phyloP scores from a whole-genome alignment of 2,797 vertebrate genomes.

The Gadopsis marmoratus region DNA sequence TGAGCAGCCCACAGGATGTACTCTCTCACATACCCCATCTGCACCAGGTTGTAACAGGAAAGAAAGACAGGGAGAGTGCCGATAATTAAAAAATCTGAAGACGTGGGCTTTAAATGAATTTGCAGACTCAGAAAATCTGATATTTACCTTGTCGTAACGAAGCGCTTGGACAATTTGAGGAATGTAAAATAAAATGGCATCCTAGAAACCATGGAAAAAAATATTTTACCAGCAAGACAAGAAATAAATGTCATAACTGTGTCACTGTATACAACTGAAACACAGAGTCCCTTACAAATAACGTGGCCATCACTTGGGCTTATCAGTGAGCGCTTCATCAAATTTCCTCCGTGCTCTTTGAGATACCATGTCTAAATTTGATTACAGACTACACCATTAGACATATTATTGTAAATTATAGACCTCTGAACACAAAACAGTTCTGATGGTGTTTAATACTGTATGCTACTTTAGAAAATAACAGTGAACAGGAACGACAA shows the following conservation, averaged over 20 bases:
- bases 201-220: slow-evolving; percentile 79
- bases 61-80: not conserved
- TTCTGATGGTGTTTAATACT: not conserved
- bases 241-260: not conserved
- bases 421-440: not conserved
- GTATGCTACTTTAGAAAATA: not conserved
- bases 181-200: slow-evolving; percentile 98
- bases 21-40: slow-evolving; percentile 98
- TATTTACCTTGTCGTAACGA: slow-evolving; percentile 94
- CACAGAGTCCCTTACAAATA: not conserved
- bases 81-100: not conserved
- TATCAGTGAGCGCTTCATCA: not conserved
- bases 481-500: not conserved
- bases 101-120: not conserved
- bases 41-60: not conserved
- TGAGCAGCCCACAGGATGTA: slow-evolving; percentile 97
- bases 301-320: not conserved
- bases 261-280: not conserved
- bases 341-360: not conserved
- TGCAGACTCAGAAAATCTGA: not conserved
- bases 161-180: slow-evolving; percentile 98
- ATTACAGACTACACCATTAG: not conserved
- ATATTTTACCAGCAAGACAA: not conserved
- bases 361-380: not conserved
- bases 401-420: not conserved